Base-by-base conservation (phyloP, 1,140 invertebrate genomes). In the Drosophila tani region DNA sequence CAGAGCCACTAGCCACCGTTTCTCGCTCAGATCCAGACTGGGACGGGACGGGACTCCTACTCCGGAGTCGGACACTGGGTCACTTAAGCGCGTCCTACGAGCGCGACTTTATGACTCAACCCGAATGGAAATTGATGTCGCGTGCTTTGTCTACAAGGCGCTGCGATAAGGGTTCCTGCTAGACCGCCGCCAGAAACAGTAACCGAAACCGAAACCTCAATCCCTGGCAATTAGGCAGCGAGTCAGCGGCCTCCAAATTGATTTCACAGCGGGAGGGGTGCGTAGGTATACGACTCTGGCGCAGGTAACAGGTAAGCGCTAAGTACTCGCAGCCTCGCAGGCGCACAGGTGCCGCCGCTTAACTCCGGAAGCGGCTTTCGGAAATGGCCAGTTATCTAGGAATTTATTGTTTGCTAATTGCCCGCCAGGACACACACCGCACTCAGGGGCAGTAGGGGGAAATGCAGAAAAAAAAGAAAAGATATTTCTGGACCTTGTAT, bases 351-450 rank as follows among this genome's bases (percentile, higher is more conserved):
- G 84, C 81, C 82, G 45, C 17, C 40, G 38, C 24, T 73, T 47
- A 73, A 51, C 45, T 58, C 82, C 91, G 91, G 91, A 92, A 92
- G 84, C 85, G 82, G 82, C 82, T 66, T 85, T 92, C 91, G 91
- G 91, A 92, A 88, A 92, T 88, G 66, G 73, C 87, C 84, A 90
- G 87, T 92, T 92, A 92, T 92, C 91, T 91, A 56, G 53, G 45
- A 71, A 84, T 88, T 79, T 79, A 90, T 86, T 71, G 76, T 81
- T 79, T 58, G 78, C 84, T 87, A 92, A 92, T 92, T 92, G 91
- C 75, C 49, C 64, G 41, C 50, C 67, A 79, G 69, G 70, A 87
- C 84, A 91, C 75, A 69, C 67, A 75, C 60, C 29, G 21, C 49
- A 57, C 47, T n/a, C n/a, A 45, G 38, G 32, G 38, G 55, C 3